These are phyloP conservation scores for Peromyscus melanophrys DNA, from an alignment of 2,797 vertebrate species.

Conservation along the genomic window DNA sequence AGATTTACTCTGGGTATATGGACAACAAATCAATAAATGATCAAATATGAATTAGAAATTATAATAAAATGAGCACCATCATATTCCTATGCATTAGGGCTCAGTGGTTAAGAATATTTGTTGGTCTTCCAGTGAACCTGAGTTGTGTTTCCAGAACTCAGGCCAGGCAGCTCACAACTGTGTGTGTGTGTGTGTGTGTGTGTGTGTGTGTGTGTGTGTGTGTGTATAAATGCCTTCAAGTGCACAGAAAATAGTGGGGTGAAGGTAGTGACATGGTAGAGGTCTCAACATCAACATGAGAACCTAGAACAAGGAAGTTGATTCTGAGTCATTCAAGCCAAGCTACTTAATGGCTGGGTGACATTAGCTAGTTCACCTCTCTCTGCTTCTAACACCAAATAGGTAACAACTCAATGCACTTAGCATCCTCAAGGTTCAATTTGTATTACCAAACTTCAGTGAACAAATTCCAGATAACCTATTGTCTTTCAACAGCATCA, in stretches of 20 bases:
- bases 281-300: not conserved
- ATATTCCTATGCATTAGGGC: not conserved
- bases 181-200: too few relatives aligned
- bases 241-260: not conserved
- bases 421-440: not conserved
- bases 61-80: slow-evolving; percentile 20
- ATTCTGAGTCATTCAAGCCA: not conserved
- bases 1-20: not conserved
- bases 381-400: not conserved
- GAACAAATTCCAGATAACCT: not conserved
- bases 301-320: not conserved
- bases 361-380: not conserved
- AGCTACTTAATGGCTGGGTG: not conserved
- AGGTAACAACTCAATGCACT: not conserved
- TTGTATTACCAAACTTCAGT: not conserved
- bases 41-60: slow-evolving; percentile 46
- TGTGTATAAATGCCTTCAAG: not conserved
- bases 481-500: not conserved
- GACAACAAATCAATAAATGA: slow-evolving; percentile 34
- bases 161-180: not conserved
- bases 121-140: not conserved
- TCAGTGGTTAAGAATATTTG: not conserved
- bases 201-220: too few relatives aligned
- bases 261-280: not conserved
- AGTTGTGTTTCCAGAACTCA: not conserved